Evolutionary conservation across 2,888 invertebrate genomes (phyloP), one percentile per base, ranked within the genome.

Genomic region (Salpingus planirostris): DNA sequence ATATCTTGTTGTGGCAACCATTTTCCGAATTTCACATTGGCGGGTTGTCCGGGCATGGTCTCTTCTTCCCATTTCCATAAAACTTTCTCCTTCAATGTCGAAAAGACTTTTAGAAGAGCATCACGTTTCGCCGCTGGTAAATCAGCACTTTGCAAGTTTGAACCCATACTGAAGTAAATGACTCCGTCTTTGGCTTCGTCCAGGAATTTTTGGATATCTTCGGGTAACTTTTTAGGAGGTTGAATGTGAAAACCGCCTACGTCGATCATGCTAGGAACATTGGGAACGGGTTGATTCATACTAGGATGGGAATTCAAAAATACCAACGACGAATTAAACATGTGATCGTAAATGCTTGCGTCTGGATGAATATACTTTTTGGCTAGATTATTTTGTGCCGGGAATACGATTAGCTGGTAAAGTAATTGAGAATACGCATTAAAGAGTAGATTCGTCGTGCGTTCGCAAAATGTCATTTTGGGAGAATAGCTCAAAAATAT

Each of bases 21-120:
- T 13, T 47, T 52, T 3, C 41, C 44, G 7, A 64, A 47, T 42
- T 56, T 56, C 0, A 74, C 56, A 44, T 69, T 68, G 8, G 47
- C 38, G 2, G 64, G 61, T 21, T 49, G 39, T 7, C 33, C 38
- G 2, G 46, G 45, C 13, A 50, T 15, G n/a, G 29, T 27, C 13
- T 71, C 66, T 0, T 70, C 69, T 42, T 80, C 79, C 73, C 76
- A 80, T 60, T 80, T 80, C 78, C 78, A 78, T 12, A 81, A 49
- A 1, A 81, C 70, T 3, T 68, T 72, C 40, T 78, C 73, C 38
- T 78, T 74, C 0, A 79, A 44, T 37, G 65, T 67, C 1, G 68
- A 60, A 33, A 81, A 73, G 2, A 69, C 70, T 31, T 71, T 71
- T 3, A 73, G 55, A 15, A 81, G 67, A 1, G 64, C 69, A n/a